phyloP scores from a whole-genome alignment of 2,888 invertebrate species.

The Stenichneumon culpator region DNA sequence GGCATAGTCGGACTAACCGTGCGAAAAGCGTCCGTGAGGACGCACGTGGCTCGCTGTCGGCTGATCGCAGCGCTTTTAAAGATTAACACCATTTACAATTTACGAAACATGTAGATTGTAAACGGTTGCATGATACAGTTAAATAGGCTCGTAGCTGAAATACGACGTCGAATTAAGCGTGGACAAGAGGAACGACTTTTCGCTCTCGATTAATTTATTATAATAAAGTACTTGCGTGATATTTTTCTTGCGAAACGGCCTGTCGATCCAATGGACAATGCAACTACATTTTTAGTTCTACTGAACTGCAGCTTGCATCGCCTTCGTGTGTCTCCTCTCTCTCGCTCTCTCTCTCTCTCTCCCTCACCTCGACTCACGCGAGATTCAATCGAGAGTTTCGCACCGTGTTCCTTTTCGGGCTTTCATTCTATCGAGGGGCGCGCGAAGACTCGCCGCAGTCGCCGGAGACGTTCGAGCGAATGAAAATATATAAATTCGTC shows the following conservation, averaged over 20 bases:
- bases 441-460: slow-evolving; percentile 1
- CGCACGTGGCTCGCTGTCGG: slow-evolving; percentile 53
- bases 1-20: not conserved
- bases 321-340: not conserved
- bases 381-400: slow-evolving; percentile 20
- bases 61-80: slow-evolving; percentile 50
- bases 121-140: not conserved
- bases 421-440: slow-evolving; percentile 9
- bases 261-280: not conserved
- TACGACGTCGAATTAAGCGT: not conserved
- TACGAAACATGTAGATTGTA: not conserved
- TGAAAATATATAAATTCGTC: not conserved
- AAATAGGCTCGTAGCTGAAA: not conserved
- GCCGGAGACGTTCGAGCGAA: not conserved
- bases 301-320: slow-evolving; percentile 12
- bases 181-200: not conserved
- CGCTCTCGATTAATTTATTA: not conserved
- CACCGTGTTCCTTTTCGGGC: slow-evolving; percentile 8
- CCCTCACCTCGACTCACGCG: slow-evolving; percentile 1
- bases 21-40: not conserved
- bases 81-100: slow-evolving; percentile 11
- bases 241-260: not conserved
- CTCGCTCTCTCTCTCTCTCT: not conserved
- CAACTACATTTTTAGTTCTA: not conserved
- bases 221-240: not conserved